Evolutionary conservation across 2,797 vertebrate genomes (phyloP).

Genomic region (Myripristis jacobus): DNA sequence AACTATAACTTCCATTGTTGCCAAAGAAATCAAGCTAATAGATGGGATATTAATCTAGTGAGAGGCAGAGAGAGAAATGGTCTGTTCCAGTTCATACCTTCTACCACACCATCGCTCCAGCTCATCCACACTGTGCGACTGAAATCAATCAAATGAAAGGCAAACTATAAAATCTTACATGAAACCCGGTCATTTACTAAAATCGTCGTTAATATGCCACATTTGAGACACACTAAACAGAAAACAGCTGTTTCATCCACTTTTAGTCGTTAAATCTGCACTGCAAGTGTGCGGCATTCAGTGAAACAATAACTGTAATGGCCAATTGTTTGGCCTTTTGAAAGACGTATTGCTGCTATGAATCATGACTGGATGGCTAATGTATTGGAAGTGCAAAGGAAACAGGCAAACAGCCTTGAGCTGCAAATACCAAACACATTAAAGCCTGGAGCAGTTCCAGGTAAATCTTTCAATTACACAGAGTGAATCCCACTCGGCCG

Average conservation of each 20-base stretch:
- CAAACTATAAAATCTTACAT: background rate
- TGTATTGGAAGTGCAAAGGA: slow-evolving; percentile 77
- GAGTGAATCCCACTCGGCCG: slow-evolving; percentile 81
- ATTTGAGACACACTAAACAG: slow-evolving; percentile 3
- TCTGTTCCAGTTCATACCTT: background rate
- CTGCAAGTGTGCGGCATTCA: slow-evolving; percentile 26
- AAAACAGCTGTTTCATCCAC: slow-evolving; percentile 10
- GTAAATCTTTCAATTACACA: slow-evolving; percentile 86
- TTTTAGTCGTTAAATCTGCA: slow-evolving; percentile 11
- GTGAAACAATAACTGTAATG: slow-evolving; percentile 74
- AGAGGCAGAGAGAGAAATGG: background rate
- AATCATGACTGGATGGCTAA: slow-evolving; percentile 70
- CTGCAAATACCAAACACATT: slow-evolving; percentile 79
- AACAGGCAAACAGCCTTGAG: slow-evolving; percentile 76
- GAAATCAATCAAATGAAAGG: background rate
- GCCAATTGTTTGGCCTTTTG: slow-evolving; percentile 64
- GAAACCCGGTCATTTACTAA: background rate
- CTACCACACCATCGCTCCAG: background rate
- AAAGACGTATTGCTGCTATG: slow-evolving; percentile 70
- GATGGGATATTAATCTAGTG: too few species aligned
- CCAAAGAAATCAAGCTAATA: too few species aligned
- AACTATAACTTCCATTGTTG: background rate
- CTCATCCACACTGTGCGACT: background rate
- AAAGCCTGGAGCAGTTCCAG: slow-evolving; percentile 83
- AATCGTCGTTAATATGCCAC: background rate